Evolutionary conservation across 2,888 invertebrate species (phyloP).

Genomic region (Thymelicus sylvestris): DNA sequence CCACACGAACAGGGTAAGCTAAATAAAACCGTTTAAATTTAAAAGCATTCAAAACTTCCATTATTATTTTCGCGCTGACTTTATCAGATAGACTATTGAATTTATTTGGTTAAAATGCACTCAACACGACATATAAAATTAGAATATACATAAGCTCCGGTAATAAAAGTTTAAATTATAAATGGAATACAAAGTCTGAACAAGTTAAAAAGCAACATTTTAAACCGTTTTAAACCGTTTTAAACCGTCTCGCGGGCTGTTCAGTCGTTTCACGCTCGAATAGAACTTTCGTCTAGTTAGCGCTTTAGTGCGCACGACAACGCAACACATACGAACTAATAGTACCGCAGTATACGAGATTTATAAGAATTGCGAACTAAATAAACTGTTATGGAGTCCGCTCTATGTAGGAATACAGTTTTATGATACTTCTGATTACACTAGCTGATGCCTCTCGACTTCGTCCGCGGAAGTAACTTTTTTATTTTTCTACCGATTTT

Average conservation of each 20-base stretch:
- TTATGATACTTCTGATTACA: no score
- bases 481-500: no score
- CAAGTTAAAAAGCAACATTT: slow-evolving; percentile 8
- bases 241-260: background rate
- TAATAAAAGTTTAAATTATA: slow-evolving; percentile 2
- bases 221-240: background rate
- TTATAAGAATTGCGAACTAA: slow-evolving; percentile 6
- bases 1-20: no score
- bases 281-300: slow-evolving; percentile 5
- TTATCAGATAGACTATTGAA: no score
- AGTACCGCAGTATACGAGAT: background rate
- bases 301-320: background rate
- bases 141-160: no score
- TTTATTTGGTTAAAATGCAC: no score
- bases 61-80: no score
- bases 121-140: no score
- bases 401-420: background rate
- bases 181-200: background rate
- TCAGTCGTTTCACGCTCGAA: background rate
- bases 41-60: no score
- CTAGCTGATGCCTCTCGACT: no score
- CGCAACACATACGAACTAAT: background rate
- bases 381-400: background rate
- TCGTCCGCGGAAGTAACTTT: no score
- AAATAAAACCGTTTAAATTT: no score